Evolutionary conservation across 1,140 invertebrate genomes (phyloP).

Genomic region (Copidosoma floridanum): DNA sequence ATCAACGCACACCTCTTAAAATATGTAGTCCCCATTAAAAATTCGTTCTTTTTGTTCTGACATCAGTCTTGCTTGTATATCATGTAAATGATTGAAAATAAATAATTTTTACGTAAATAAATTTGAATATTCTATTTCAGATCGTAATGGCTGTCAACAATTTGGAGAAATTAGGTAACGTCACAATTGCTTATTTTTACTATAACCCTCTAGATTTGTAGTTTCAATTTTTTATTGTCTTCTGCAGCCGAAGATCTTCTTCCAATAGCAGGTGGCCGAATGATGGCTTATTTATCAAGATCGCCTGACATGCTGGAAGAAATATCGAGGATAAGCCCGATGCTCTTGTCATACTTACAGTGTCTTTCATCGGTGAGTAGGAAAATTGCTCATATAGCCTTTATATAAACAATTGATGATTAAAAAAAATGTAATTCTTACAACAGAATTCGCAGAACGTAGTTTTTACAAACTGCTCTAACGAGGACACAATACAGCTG

Average conservation of each 20-base stretch:
- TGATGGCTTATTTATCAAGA: conserved; percentile 64
- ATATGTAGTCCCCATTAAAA: conserved; percentile 14
- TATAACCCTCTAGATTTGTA: too few relatives aligned
- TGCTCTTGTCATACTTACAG: conserved; percentile 69
- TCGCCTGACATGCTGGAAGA: conserved; percentile 62
- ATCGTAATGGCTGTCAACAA: conserved; percentile 65
- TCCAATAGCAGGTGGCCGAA: conserved; percentile 68
- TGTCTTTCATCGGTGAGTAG: conserved; percentile 62
- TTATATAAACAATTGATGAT: too few relatives aligned
- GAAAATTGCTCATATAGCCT: too few relatives aligned
- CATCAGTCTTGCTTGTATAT: too few relatives aligned
- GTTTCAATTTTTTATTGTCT: too few relatives aligned
- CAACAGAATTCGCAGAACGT: conserved; percentile 38
- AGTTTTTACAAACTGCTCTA: conserved; percentile 49
- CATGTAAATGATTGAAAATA: too few relatives aligned
- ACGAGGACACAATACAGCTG: conserved; percentile 48
- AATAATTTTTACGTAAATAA: too few relatives aligned
- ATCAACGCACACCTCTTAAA: too few relatives aligned
- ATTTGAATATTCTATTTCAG: conserved; percentile 43
- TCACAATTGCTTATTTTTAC: too few relatives aligned
- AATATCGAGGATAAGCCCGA: conserved; percentile 67
- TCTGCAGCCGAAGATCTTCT: conserved; percentile 68
- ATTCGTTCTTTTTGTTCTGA: conserved; percentile 18
- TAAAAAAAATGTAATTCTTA: conserved; percentile 10
- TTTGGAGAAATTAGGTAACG: conserved; percentile 63